These are phyloP conservation scores for Pycnomerus fuliginosus DNA, from an alignment of 2,888 invertebrate genomes.

Conservation along the genomic window DNA sequence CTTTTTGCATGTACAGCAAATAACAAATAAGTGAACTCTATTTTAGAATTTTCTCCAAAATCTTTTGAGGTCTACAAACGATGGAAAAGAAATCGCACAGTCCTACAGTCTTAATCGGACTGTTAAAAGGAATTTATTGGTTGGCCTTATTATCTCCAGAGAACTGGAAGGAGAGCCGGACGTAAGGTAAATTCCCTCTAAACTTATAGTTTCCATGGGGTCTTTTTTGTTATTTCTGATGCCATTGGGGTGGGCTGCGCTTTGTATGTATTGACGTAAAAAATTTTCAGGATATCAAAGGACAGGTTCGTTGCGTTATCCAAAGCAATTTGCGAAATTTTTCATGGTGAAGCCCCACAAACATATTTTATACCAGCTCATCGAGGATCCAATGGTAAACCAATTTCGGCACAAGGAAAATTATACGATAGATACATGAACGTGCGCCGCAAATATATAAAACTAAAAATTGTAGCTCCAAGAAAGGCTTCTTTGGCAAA, in stretches of 20 bases:
- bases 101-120: background rate
- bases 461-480: background rate
- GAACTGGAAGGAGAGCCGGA: background rate
- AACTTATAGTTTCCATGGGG: background rate
- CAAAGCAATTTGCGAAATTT: background rate
- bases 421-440: constrained; percentile 1
- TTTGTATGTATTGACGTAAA: too few species aligned
- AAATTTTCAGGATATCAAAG: background rate
- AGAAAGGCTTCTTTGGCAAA: background rate
- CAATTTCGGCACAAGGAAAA: background rate
- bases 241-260: too few species aligned
- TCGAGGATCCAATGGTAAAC: background rate
- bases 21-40: background rate
- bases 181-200: background rate
- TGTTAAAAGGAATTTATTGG: background rate
- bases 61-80: background rate
- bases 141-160: background rate
- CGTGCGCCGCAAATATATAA: background rate
- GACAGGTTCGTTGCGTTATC: background rate
- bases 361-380: background rate
- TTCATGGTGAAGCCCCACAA: background rate
- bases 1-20: too few species aligned
- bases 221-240: too few species aligned
- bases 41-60: background rate
- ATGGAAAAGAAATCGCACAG: constrained; percentile 1